phyloP scores from a whole-genome alignment of 2,888 invertebrate species.

The Gibbula magus region DNA sequence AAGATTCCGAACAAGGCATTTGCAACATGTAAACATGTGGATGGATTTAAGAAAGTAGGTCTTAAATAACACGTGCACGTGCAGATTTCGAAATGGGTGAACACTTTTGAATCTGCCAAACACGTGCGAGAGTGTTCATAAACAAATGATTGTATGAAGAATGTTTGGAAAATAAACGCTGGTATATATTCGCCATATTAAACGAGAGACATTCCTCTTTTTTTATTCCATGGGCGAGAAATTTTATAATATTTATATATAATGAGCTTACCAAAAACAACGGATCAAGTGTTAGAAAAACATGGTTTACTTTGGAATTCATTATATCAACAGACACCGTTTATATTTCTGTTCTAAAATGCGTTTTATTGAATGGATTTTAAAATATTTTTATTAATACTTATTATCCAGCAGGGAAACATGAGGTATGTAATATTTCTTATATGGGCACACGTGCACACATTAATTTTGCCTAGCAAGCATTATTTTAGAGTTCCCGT shows the following conservation, averaged over 20 bases:
- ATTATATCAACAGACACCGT: no score
- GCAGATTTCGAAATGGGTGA: conserved; percentile 17
- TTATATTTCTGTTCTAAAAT: no score
- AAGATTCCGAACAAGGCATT: background rate
- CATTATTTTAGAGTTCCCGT: no score
- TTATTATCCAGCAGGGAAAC: no score
- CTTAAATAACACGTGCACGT: conserved; percentile 12
- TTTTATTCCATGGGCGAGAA: background rate
- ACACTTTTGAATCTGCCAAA: background rate
- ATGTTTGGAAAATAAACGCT: conserved; percentile 16
- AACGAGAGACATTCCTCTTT: conserved; percentile 1
- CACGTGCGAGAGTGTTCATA: conserved; percentile 14
- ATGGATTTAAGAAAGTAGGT: background rate
- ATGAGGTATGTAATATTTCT: no score
- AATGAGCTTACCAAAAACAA: no score
- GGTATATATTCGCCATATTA: conserved; percentile 15
- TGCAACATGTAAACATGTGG: background rate
- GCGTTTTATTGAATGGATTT: no score
- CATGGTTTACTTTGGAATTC: no score
- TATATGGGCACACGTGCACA: no score
- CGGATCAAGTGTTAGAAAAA: no score
- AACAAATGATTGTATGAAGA: conserved; percentile 15
- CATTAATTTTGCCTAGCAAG: no score
- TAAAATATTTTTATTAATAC: no score
- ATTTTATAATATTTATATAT: background rate